phyloP scores from a whole-genome alignment of 2,888 invertebrate genomes.

The Troides helena region DNA sequence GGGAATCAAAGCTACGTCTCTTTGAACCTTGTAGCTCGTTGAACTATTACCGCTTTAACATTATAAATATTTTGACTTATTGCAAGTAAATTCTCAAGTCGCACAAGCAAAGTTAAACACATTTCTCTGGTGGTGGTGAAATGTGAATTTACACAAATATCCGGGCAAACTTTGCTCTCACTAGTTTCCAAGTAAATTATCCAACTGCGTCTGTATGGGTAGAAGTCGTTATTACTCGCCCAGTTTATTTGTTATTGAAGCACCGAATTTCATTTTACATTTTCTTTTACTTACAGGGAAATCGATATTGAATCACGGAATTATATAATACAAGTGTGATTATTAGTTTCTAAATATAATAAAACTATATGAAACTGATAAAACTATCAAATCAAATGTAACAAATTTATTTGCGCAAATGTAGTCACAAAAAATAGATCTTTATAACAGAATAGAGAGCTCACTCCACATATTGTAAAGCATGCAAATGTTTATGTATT shows the following conservation, averaged over 20 bases:
- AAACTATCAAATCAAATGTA: no score
- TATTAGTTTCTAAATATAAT: no score
- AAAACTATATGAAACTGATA: no score
- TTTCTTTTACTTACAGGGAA: background rate
- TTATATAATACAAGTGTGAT: background rate
- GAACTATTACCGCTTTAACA: background rate
- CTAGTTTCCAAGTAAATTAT: conserved; percentile 26
- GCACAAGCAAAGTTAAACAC: conserved; percentile 3
- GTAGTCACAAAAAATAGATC: no score
- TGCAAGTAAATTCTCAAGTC: conserved; percentile 5
- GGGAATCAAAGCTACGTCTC: no score
- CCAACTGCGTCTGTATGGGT: conserved; percentile 16
- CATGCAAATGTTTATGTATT: no score
- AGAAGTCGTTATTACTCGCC: conserved; percentile 11
- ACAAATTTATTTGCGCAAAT: no score
- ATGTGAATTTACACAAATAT: conserved; percentile 25
- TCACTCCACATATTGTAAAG: no score
- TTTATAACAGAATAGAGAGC: no score
- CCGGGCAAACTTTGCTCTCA: conserved; percentile 19
- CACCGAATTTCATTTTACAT: background rate
- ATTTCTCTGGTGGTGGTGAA: conserved; percentile 10
- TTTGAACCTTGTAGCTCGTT: no score
- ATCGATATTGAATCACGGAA: background rate
- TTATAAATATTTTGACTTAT: background rate
- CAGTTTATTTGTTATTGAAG: conserved; percentile 15